phyloP scores from a whole-genome alignment of 2,888 invertebrate species.

The Pandemis heparana region DNA sequence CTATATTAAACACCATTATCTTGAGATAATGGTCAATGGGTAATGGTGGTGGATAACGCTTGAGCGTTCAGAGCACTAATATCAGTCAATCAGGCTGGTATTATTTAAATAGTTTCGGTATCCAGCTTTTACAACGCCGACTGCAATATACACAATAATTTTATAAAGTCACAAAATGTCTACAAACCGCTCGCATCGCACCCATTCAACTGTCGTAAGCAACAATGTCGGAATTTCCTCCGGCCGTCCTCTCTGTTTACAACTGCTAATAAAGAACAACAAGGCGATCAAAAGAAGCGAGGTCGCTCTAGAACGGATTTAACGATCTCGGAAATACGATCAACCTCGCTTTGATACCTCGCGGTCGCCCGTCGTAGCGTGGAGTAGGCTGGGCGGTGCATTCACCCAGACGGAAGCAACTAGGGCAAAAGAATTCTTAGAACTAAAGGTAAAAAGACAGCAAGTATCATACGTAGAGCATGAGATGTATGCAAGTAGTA shows the following conservation, averaged over 20 bases:
- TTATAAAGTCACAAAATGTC: no score
- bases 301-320: slow-evolving; percentile 52
- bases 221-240: slow-evolving; percentile 17
- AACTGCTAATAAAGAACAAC: slow-evolving; percentile 41
- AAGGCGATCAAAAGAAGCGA: slow-evolving; percentile 48
- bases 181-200: background rate
- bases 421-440: no score
- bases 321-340: slow-evolving; percentile 55
- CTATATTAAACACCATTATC: no score
- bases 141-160: background rate
- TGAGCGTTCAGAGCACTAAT: no score
- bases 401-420: background rate
- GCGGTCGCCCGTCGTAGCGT: background rate
- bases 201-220: background rate
- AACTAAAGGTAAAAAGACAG: background rate
- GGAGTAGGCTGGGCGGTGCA: background rate
- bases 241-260: slow-evolving; percentile 24
- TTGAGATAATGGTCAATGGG: no score
- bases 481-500: no score
- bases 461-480: no score
- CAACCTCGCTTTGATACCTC: slow-evolving; percentile 50
- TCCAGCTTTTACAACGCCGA: background rate
- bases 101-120: no score
- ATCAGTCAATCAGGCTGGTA: no score
- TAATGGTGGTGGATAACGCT: no score